Percentiles rank a stretch among this genome's conserved stretches.
phyloP scores from a whole-genome alignment of 2,888 invertebrate species.

The Tetanocera ferruginea region DNA sequence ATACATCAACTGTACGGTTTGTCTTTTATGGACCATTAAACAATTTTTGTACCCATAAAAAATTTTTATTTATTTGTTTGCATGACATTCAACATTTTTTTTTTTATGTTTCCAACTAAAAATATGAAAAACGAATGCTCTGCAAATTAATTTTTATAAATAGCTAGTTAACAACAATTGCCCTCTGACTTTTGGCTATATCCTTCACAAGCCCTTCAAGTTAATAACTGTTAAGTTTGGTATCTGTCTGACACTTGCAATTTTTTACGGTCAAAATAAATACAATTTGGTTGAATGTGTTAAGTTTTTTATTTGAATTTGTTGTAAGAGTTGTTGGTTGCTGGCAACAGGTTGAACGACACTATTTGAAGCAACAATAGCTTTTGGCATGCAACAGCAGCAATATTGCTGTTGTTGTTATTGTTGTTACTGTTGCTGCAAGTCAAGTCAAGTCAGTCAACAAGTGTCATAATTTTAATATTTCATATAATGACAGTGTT shows the following conservation, averaged over 20 bases:
- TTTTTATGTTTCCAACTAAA: too few species aligned
- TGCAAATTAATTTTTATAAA: too few species aligned
- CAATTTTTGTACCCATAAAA: background rate
- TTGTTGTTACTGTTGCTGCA: background rate
- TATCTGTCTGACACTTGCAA: too few species aligned
- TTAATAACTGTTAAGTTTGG: too few species aligned
- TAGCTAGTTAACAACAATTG: too few species aligned
- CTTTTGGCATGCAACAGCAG: conserved; percentile 11
- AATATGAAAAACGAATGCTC: too few species aligned
- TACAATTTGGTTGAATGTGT: background rate
- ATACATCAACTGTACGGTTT: too few species aligned
- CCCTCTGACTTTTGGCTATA: too few species aligned
- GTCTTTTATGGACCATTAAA: too few species aligned
- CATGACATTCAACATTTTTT: too few species aligned
- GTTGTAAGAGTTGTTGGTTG: background rate
- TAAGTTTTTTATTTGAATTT: background rate
- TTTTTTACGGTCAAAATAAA: background rate
- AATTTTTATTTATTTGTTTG: background rate
- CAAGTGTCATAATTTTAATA: conserved; percentile 32
- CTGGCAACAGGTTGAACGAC: conserved; percentile 31
- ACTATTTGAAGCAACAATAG: background rate
- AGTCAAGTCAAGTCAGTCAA: conserved; percentile 6
- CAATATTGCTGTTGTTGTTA: background rate
- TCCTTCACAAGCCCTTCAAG: too few species aligned
- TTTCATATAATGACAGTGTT: conserved; percentile 55